Evolutionary conservation across 2,888 invertebrate genomes (phyloP).

Genomic region (Muscina levida): DNA sequence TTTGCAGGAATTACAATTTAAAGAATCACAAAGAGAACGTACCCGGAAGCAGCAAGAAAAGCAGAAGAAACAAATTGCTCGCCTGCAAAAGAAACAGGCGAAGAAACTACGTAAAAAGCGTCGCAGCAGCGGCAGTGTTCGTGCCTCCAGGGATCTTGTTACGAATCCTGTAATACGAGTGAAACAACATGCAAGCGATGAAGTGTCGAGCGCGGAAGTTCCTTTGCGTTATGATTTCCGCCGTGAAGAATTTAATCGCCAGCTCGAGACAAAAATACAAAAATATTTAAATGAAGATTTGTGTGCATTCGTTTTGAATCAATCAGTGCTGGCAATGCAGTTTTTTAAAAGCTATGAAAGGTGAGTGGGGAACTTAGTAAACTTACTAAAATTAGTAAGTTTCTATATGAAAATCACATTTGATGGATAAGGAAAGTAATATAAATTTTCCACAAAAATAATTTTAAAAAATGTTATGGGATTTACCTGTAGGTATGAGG

Average conservation of each 20-base stretch:
- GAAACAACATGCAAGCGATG: constrained; percentile 63
- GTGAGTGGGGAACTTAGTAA: constrained; percentile 77
- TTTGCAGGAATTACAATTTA: constrained; percentile 72
- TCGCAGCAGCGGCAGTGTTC: constrained; percentile 35
- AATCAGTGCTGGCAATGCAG: constrained; percentile 87
- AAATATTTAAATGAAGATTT: constrained; percentile 83
- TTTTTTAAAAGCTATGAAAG: constrained; percentile 90
- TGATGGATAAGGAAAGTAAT: no score
- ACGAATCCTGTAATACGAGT: background rate
- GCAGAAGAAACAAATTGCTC: constrained; percentile 72
- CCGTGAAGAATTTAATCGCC: constrained; percentile 72
- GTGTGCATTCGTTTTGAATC: constrained; percentile 87
- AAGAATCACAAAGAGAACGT: constrained; percentile 68
- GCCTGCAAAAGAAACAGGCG: constrained; percentile 73
- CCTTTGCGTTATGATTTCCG: constrained; percentile 66
- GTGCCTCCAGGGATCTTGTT: background rate
- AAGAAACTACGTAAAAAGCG: constrained; percentile 69
- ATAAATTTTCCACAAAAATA: no score
- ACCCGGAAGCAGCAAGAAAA: constrained; percentile 72
- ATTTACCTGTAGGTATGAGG: no score
- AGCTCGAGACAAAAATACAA: constrained; percentile 79
- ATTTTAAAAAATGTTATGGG: no score
- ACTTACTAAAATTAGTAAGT: background rate
- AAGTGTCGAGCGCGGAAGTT: constrained; percentile 60
- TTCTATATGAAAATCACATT: no score